A percentile compares a stretch with the other conserved stretches of the same genome.
Conservation (phyloP, 2,113 vertebrate genomes). For the Sinocyclocheilus rhinocerous region DNA sequence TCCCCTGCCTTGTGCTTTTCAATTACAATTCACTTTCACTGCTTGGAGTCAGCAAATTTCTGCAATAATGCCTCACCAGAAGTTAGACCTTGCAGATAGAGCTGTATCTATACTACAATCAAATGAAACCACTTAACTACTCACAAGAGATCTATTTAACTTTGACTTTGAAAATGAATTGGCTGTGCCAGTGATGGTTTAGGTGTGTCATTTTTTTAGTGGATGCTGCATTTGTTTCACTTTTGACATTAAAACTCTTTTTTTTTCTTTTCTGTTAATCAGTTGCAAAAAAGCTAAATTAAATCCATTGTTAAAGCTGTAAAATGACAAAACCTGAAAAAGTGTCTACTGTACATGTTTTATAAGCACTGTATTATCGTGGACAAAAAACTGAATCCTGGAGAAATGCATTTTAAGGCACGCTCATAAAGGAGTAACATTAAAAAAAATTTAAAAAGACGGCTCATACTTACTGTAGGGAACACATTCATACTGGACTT, state of each 20-base stretch:
- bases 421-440: neutral
- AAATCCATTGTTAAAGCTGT: neutral
- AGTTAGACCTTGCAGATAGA: neutral
- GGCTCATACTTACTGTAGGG: conserved; percentile 93
- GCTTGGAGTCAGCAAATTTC: neutral
- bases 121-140: neutral
- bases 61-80: neutral
- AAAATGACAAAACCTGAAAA: neutral
- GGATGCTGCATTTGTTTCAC: neutral
- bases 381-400: neutral
- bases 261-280: neutral
- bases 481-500: conserved; percentile 81
- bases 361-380: conserved; percentile 3
- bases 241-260: neutral
- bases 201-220: neutral
- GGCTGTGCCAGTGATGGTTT: neutral
- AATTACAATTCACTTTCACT: neutral
- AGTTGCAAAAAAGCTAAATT: neutral
- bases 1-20: conserved; percentile 10
- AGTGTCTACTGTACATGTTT: neutral
- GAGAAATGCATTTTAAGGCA: neutral
- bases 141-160: neutral
- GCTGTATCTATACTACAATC: neutral
- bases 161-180: neutral
- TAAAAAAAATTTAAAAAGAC: conserved; percentile 39